These are phyloP conservation scores for Liolophura sinensis DNA, from an alignment of 1,140 invertebrate genomes.

Conservation along the genomic window DNA sequence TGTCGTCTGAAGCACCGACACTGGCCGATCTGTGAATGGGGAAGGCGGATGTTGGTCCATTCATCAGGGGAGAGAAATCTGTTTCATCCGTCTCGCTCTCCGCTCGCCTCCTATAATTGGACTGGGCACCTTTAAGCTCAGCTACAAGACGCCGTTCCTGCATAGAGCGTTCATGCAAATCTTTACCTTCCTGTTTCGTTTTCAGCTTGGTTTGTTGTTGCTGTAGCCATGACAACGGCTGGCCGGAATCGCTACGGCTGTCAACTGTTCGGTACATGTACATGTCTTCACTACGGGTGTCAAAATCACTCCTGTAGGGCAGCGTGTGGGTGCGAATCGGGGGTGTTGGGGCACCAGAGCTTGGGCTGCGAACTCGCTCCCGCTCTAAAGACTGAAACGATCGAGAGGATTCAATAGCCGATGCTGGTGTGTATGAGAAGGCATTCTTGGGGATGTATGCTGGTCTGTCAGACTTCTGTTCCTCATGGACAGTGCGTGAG, in stretches of 20 bases:
- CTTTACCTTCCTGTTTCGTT: constrained; percentile 38
- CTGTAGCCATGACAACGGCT: constrained; percentile 52
- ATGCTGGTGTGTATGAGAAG: constrained; percentile 30
- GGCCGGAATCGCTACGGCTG: constrained; percentile 19
- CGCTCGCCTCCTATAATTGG: constrained; percentile 44
- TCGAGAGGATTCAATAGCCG: constrained; percentile 4
- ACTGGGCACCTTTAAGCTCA: constrained; percentile 52
- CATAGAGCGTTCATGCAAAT: constrained; percentile 23
- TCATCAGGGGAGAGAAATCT: constrained; percentile 19
- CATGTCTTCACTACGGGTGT: constrained; percentile 5
- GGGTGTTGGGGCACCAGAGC: constrained; percentile 9
- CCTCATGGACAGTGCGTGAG: no score
- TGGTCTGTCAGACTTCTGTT: constrained; percentile 15
- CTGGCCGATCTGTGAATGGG: neutral
- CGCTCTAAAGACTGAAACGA: constrained; percentile 15
- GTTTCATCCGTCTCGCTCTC: constrained; percentile 43
- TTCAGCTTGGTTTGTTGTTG: constrained; percentile 58
- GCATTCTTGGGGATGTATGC: constrained; percentile 18
- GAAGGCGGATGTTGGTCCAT: constrained; percentile 30
- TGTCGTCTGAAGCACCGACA: neutral
- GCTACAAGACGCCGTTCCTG: constrained; percentile 55
- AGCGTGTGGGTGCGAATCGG: constrained; percentile 24
- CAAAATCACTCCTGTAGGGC: constrained; percentile 49
- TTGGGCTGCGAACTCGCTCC: constrained; percentile 22
- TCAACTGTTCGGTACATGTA: no score